Evolutionary conservation across 2,113 vertebrate species (phyloP).

Genomic region (Synodontis membranacea): DNA sequence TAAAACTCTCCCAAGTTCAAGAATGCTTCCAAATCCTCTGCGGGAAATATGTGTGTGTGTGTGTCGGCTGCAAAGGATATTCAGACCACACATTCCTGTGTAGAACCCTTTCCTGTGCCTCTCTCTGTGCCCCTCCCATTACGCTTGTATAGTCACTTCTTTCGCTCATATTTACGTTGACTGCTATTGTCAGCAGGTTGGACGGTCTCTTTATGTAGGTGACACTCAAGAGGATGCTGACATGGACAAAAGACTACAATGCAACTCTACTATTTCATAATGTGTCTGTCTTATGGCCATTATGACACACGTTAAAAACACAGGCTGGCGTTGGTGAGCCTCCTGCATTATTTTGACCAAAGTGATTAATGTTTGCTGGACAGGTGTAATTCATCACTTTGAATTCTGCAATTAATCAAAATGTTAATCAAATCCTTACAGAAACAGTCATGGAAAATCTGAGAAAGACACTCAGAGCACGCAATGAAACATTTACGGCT

Average conservation of each 20-base stretch:
- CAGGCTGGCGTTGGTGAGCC: not conserved
- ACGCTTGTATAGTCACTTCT: constrained; percentile 60
- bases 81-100: constrained; percentile 56
- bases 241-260: not conserved
- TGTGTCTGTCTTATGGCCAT: not conserved
- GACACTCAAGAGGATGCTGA: constrained; percentile 32
- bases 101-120: constrained; percentile 55
- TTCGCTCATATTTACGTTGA: constrained; percentile 61
- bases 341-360: not conserved
- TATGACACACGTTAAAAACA: constrained; percentile 4
- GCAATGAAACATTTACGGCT: not conserved
- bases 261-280: not conserved
- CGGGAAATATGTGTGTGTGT: not conserved
- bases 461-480: not conserved
- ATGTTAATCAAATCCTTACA: not conserved
- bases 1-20: constrained; percentile 34
- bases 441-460: not conserved
- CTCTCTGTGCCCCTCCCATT: constrained; percentile 42
- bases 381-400: not conserved
- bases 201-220: constrained; percentile 52
- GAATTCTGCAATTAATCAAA: not conserved
- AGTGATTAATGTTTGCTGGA: constrained; percentile 1
- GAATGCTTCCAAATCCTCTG: constrained; percentile 31
- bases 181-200: constrained; percentile 67
- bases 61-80: constrained; percentile 26